phyloP scores from a whole-genome alignment of 1,140 invertebrate genomes.

The Latrodectus geometricus region DNA sequence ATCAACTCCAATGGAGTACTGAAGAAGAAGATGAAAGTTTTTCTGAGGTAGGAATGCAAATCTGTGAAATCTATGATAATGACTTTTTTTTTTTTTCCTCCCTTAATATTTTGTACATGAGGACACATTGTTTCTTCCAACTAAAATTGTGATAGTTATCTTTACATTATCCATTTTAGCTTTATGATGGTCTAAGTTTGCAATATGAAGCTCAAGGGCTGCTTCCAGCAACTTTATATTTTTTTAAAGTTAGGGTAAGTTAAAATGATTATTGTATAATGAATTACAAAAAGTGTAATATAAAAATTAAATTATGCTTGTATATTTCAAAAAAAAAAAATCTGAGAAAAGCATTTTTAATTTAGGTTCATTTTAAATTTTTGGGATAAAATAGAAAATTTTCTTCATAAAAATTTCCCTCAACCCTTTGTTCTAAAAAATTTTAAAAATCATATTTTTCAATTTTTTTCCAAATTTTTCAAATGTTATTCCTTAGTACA shows the following conservation, averaged over 20 bases:
- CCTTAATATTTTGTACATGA: neutral
- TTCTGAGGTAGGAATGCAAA: slow-evolving; percentile 64
- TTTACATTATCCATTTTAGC: slow-evolving; percentile 64
- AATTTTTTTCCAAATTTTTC: too few relatives aligned
- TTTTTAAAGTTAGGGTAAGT: slow-evolving; percentile 77
- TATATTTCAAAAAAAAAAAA: too few relatives aligned
- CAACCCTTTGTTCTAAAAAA: too few relatives aligned
- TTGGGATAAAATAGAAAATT: too few relatives aligned
- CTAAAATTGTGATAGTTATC: neutral
- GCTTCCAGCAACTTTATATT: slow-evolving; percentile 81
- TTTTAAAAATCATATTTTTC: too few relatives aligned
- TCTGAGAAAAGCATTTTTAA: too few relatives aligned
- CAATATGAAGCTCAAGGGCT: slow-evolving; percentile 79
- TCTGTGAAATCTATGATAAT: too few relatives aligned
- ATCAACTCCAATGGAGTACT: slow-evolving; percentile 79
- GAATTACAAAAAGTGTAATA: neutral
- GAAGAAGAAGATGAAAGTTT: slow-evolving; percentile 66
- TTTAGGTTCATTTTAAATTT: neutral
- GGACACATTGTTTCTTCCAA: too few relatives aligned
- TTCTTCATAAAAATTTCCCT: too few relatives aligned
- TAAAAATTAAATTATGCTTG: neutral
- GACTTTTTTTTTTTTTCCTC: slow-evolving; percentile 39
- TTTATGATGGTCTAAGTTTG: slow-evolving; percentile 71
- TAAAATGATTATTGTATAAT: neutral
- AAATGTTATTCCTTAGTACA: too few relatives aligned